Evolutionary conservation across 2,113 vertebrate species (phyloP), one percentile per base, ranked within the genome.

Genomic region (Toxotes chatareus): DNA sequence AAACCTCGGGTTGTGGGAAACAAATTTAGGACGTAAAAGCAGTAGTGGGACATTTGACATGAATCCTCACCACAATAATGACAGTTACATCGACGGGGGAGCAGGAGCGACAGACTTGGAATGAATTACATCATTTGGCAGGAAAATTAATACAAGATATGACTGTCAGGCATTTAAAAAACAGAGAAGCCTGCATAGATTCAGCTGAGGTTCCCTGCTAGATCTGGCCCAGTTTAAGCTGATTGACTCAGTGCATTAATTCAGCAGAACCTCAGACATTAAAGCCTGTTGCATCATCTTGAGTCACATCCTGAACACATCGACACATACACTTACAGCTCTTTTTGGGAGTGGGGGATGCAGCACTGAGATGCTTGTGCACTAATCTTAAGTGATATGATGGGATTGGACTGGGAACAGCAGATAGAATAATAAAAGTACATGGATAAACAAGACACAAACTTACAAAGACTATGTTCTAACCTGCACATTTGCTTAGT

Each of bases 181-280:
- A 17, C 8, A 47, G 36, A 51, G 55, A 73, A 55, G 21, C 19
- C 19, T 44, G 36, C 51, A 65, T 13, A n/a, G 38, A 68, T 51
- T 77, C 60, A 44, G 10, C 42, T 44, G 42, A 12, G 42, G 12
- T 44, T 11, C 42, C 38, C 23, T 42, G 10, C 10, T 23, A n/a
- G 65, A 76, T 60, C 51, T 51, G n/a, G 57, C 53, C 60, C 17
- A 59, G 27, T 66, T 72, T 51, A 36, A 60, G 27, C 61, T 31
- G 34, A 53, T 74, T 44, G 60, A 76, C 38, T 89, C 65, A 47
- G 6, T 40, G 40, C 66, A 79, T 61, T 82, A 47, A 72, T 65
- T 79, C 44, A 72, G 69, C 60, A 67, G 46, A 51, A 21, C 10
- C 10, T 31, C 13, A 7, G 12, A 60, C 44, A 53, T 63, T 79